These are phyloP conservation scores for Nyctibius grandis DNA, from an alignment of 2,797 vertebrate species.

Conservation along the genomic window DNA sequence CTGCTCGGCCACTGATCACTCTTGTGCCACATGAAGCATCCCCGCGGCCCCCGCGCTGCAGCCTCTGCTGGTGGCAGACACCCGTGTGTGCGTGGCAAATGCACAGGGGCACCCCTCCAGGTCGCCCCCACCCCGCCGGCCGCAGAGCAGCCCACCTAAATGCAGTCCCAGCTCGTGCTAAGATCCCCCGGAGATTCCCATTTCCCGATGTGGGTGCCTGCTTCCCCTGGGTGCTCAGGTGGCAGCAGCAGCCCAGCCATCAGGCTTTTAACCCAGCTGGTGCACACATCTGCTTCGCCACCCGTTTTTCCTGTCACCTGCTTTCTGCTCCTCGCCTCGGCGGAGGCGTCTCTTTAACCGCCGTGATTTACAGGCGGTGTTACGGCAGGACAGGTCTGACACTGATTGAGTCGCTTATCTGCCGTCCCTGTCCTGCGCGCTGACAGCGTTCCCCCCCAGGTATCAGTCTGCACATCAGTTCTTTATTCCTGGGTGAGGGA, in stretches of 20 bases:
- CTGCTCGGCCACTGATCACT: background rate
- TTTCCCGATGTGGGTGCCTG: background rate
- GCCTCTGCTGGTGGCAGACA: background rate
- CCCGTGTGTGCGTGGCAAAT: background rate
- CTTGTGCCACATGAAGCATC: background rate
- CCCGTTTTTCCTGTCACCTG: constrained; percentile 13
- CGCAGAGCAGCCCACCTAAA: background rate
- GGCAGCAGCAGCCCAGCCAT: background rate
- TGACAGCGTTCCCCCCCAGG: constrained; percentile 59
- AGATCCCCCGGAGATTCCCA: background rate
- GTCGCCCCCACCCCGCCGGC: fast-evolving
- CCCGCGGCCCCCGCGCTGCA: fast-evolving
- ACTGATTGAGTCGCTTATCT: constrained; percentile 74
- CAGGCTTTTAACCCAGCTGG: background rate
- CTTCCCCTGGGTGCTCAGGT: background rate
- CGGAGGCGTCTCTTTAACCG: background rate
- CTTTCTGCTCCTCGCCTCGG: background rate
- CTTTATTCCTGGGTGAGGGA: constrained; percentile 50
- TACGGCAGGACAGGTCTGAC: constrained; percentile 64
- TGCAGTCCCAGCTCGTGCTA: background rate
- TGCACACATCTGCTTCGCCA: background rate
- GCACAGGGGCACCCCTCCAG: fast-evolving
- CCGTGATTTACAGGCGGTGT: constrained; percentile 61
- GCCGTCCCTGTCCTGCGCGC: constrained; percentile 11
- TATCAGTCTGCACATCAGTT: constrained; percentile 64